A percentile compares a stretch with the other conserved stretches of the same genome.
These are phyloP conservation scores for Polypedilum pembai DNA, from an alignment of 1,140 invertebrate genomes.

Conservation along the genomic window DNA sequence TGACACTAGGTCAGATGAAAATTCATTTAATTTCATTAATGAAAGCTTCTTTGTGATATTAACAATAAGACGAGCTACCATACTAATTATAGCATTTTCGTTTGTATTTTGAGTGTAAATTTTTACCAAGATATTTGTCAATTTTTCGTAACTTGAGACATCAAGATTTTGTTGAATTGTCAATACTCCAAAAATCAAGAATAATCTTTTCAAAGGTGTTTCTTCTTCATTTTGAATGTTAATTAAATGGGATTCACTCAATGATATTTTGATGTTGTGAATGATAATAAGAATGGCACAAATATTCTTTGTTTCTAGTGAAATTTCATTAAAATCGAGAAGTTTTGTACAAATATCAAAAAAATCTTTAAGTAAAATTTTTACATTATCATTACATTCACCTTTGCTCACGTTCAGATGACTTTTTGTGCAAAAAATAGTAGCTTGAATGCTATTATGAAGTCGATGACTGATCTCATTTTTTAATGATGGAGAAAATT, in stretches of 20 bases:
- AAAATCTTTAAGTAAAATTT: background rate
- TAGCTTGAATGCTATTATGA: background rate
- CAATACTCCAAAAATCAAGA: conserved; percentile 27
- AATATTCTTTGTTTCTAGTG: conserved; percentile 35
- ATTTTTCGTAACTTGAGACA: conserved; percentile 27
- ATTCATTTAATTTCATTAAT: conserved; percentile 24
- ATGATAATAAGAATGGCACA: conserved; percentile 33
- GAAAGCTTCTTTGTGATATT: conserved; percentile 38
- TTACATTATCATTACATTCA: background rate
- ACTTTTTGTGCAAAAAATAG: background rate
- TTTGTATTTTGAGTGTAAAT: conserved; percentile 38
- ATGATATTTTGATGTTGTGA: background rate
- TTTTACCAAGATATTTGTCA: conserved; percentile 25
- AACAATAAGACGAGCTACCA: conserved; percentile 39
- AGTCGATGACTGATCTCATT: background rate
- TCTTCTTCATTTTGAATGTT: background rate
- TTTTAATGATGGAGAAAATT: conserved; percentile 5
- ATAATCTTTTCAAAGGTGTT: background rate
- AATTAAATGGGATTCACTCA: background rate
- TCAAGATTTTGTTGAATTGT: conserved; percentile 31
- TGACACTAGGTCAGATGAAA: background rate
- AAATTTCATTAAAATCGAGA: conserved; percentile 32
- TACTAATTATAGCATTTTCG: conserved; percentile 41
- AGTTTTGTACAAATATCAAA: conserved; percentile 30
- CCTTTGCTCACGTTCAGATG: background rate